Percentiles rank a stretch among this genome's conserved stretches.
Conservation (phyloP, 1,140 invertebrate genomes). For the Nomia melanderi region DNA sequence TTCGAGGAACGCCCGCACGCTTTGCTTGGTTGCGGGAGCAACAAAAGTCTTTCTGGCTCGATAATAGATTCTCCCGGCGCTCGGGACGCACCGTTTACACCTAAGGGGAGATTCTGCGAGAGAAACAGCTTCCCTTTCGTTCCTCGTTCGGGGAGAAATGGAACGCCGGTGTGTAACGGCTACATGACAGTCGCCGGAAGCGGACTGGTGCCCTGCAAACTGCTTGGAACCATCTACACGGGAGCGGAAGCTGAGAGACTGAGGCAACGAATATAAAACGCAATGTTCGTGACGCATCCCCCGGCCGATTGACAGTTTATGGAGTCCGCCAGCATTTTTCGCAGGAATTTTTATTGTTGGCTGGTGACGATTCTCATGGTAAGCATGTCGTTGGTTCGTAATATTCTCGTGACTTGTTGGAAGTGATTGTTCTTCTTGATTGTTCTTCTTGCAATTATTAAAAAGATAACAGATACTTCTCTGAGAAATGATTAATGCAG, state of each 20-base stretch:
- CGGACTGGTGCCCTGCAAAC: neutral
- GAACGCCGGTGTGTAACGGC: conserved; percentile 3
- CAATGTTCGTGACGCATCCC: neutral
- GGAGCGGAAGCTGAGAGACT: conserved; percentile 1
- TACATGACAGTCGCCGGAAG: conserved; percentile 19
- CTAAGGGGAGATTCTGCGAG: neutral
- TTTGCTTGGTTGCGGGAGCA: neutral
- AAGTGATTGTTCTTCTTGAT: neutral
- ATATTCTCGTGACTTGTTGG: neutral
- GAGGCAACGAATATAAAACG: conserved; percentile 47
- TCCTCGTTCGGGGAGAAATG: neutral
- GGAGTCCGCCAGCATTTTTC: neutral
- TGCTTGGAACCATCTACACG: neutral
- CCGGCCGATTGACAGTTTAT: conserved; percentile 31
- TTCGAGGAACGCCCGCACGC: conserved; percentile 4
- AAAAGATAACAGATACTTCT: no score
- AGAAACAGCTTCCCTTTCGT: conserved; percentile 7
- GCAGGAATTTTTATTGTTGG: conserved; percentile 17
- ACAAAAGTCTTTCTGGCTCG: neutral
- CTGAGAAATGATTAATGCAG: no score
- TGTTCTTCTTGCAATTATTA: no score
- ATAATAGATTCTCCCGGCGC: neutral
- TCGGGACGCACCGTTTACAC: conserved; percentile 9
- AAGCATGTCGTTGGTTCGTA: neutral
- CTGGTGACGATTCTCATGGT: no score